Base-by-base conservation (phyloP, 2,888 invertebrate genomes). In the Morpho deidamia region DNA sequence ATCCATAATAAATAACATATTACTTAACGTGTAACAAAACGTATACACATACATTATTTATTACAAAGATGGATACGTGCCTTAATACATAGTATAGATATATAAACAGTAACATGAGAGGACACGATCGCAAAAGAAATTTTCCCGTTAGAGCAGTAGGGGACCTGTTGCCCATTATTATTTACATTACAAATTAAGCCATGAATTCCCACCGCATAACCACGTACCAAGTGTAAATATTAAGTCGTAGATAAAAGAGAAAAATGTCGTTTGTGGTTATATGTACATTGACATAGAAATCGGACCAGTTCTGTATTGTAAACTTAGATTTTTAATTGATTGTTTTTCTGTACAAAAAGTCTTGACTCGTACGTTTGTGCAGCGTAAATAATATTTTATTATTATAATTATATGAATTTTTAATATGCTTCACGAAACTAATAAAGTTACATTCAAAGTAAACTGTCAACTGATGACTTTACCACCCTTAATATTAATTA, bases 121-220 rank as follows among this genome's bases (percentile, higher is more conserved):
- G 37, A 41, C 32, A 45, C 38, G 49, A 48, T 45, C 58, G 45
- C 45, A 50, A 62, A 72, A 72, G 66, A 68, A 68, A 69, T 50
- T 44, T 50, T 61, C 65, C 68, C 56, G 44, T 52, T 49, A 56
- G 41, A 39, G 45, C 41, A 51, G 35, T 42, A 60, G 55, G 53
- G 51, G 47, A 57, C 63, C 54, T 58, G 65, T 65, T 61, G 63
- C 64, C 69, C 23, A 23, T 23, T 69, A 73, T 71, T 78, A 75
- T 81, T 81, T 77, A 72, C 73, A 62, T 76, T 78, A 76, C 67
- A 77, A 76, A 72, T 76, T 74, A 73, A 80, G 71, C 61, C 70
- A 64, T 71, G n/a, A 71, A 69, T 73, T 75, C 70, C 65, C 71
- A 74, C 64, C 60, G 69, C 52, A 58, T 58, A 61, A 66, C 72